These are phyloP conservation scores for Spinus olivaceus DNA, from an alignment of 2,797 vertebrate species.

Conservation along the genomic window DNA sequence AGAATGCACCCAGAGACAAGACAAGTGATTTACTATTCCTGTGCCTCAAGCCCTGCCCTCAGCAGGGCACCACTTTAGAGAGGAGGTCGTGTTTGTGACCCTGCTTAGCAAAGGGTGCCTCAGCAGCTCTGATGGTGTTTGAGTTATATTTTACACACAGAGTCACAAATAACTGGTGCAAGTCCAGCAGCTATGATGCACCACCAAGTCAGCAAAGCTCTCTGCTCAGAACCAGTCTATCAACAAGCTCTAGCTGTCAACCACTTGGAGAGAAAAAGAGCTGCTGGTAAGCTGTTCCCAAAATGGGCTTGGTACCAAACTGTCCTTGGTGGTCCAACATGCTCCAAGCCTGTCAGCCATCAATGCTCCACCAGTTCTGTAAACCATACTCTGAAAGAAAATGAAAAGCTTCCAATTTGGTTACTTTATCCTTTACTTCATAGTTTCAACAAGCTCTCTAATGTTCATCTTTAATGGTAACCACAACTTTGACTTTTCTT, in stretches of 20 bases:
- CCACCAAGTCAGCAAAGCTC: background rate
- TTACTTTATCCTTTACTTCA: background rate
- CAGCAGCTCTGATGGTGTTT: background rate
- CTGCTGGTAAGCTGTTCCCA: background rate
- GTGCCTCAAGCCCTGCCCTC: background rate
- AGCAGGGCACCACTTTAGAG: background rate
- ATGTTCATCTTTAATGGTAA: background rate
- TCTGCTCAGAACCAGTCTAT: background rate
- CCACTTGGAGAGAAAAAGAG: background rate
- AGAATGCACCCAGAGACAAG: background rate
- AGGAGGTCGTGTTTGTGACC: fast-evolving
- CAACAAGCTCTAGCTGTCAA: background rate
- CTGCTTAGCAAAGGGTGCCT: background rate
- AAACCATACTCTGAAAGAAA: background rate
- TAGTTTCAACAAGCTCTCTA: background rate
- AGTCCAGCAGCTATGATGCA: background rate
- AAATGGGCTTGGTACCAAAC: background rate
- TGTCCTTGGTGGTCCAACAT: fast-evolving
- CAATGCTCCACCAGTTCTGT: background rate
- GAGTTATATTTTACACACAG: background rate
- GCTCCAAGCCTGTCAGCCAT: background rate
- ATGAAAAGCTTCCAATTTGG: background rate
- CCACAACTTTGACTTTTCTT: background rate
- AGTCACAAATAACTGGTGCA: background rate
- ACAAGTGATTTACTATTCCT: background rate